Conservation (phyloP, 2,113 vertebrate species). For the Sturnus vulgaris region DNA sequence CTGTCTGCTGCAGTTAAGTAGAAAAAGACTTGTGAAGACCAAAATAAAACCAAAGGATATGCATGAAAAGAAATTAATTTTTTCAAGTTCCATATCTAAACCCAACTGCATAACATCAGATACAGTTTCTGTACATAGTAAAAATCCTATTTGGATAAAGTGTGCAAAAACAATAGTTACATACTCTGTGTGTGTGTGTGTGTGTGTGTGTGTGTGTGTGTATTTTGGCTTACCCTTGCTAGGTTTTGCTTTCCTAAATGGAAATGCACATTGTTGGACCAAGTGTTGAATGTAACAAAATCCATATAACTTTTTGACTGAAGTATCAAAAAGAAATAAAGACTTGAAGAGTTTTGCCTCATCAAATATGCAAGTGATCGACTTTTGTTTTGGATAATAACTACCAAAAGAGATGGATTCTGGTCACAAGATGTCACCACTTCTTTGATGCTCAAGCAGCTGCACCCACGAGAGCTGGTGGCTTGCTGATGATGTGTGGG, state of each 20-base stretch:
- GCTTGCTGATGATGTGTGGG: background rate
- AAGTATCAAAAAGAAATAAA: conserved; percentile 21
- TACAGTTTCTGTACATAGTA: background rate
- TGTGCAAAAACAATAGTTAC: conserved; percentile 9
- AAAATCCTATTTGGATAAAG: conserved; percentile 9
- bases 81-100: background rate
- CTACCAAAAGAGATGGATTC: background rate
- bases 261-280: conserved; percentile 40
- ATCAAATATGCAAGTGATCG: background rate
- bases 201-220: conserved; percentile 3
- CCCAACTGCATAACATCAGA: background rate
- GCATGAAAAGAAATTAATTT: background rate
- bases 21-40: background rate
- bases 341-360: background rate
- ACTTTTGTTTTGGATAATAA: background rate
- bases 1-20: background rate
- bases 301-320: conserved; percentile 21
- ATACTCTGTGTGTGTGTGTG: conserved; percentile 5
- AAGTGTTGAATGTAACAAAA: conserved; percentile 54
- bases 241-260: conserved; percentile 37
- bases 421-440: background rate
- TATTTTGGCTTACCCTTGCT: conserved; percentile 28
- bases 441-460: background rate
- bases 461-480: background rate
- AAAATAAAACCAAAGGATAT: background rate